phyloP scores from a whole-genome alignment of 2,888 invertebrate genomes.

The Temnothorax unifasciatus region DNA sequence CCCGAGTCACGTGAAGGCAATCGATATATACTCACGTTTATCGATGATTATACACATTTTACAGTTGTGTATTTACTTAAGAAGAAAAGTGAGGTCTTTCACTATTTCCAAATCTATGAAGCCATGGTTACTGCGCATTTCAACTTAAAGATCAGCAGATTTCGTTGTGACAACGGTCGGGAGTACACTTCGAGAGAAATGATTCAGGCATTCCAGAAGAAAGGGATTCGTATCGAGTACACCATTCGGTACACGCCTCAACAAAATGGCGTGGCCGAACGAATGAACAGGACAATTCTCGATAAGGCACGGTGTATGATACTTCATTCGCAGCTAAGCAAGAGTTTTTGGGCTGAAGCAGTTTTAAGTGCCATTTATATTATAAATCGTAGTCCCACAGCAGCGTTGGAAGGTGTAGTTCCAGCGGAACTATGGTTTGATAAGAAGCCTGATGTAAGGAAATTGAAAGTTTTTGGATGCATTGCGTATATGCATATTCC shows the following conservation, averaged over 20 bases:
- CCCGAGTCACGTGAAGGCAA: background rate
- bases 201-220: background rate
- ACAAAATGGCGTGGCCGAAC: background rate
- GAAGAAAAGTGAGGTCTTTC: background rate
- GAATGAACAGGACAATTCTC: background rate
- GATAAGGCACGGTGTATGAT: background rate
- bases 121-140: background rate
- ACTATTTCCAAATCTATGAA: background rate
- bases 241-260: background rate
- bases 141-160: background rate
- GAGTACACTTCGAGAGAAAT: background rate
- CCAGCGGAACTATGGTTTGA: background rate
- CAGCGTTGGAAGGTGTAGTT: background rate
- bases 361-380: background rate
- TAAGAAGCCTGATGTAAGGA: no score
- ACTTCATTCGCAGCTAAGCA: background rate
- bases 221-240: background rate
- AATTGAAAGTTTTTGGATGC: no score
- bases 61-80: background rate
- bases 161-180: constrained; percentile 7
- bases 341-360: background rate
- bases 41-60: constrained; percentile 19
- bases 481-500: no score
- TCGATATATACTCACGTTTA: background rate
- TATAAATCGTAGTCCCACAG: background rate